phyloP scores from a whole-genome alignment of 92 coral and sea anemone genomes.

The Ricordea florida region DNA sequence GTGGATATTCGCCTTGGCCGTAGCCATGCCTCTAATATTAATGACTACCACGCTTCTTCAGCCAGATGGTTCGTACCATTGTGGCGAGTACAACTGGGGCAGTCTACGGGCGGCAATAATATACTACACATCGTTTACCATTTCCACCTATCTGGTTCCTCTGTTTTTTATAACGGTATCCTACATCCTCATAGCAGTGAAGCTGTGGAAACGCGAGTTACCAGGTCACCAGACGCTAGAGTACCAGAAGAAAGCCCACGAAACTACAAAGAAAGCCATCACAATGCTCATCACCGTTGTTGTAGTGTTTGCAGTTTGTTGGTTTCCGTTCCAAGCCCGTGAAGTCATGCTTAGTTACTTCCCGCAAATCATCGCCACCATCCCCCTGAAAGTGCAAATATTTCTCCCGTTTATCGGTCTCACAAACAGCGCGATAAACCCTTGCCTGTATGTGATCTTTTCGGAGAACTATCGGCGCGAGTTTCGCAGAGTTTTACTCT shows the following conservation, averaged over 20 bases:
- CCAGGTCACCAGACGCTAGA: conserved; percentile 79
- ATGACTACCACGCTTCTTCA: background rate
- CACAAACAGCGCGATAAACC: conserved; percentile 79
- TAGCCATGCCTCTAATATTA: conserved; percentile 62
- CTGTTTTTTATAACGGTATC: conserved; percentile 60
- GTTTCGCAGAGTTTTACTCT: conserved; percentile 60
- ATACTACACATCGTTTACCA: conserved; percentile 33
- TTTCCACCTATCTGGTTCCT: conserved; percentile 62
- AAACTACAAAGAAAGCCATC: conserved; percentile 77
- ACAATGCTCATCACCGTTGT: conserved; percentile 83
- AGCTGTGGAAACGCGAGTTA: conserved; percentile 66
- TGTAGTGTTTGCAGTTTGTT: conserved; percentile 79
- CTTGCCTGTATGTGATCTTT: conserved; percentile 71
- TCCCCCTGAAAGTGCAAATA: conserved; percentile 38
- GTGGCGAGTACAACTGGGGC: conserved; percentile 23
- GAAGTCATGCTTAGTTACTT: conserved; percentile 48
- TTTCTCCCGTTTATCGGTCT: conserved; percentile 76
- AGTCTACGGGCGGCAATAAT: background rate
- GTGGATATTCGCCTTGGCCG: conserved; percentile 54
- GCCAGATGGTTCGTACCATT: conserved; percentile 17
- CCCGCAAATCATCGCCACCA: background rate
- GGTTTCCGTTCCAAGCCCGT: conserved; percentile 80
- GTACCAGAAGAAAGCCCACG: conserved; percentile 77
- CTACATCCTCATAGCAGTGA: conserved; percentile 61
- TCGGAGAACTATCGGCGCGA: conserved; percentile 87